These are phyloP conservation scores for Aplysina aerophoba DNA, from an alignment of 37 sponge, comb jelly and placozoan genomes.

Conservation along the genomic window DNA sequence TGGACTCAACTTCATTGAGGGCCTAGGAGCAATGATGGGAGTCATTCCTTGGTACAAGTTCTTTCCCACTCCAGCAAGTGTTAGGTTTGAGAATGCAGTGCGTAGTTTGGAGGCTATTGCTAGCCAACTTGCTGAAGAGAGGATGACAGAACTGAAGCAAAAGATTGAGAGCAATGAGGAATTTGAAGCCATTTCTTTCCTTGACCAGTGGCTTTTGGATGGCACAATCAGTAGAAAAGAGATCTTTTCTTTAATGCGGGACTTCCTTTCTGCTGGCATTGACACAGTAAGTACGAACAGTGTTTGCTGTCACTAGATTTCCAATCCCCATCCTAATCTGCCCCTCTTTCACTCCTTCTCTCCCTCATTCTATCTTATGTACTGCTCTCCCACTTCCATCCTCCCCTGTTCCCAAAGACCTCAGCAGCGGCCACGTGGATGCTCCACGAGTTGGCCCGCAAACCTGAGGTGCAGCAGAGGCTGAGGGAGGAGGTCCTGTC, in stretches of 20 bases:
- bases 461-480: conserved; percentile 10
- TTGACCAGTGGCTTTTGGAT: conserved; percentile 28
- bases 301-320: too few relatives aligned
- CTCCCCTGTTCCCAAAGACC: neutral
- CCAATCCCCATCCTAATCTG: too few relatives aligned
- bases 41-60: neutral
- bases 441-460: conserved; percentile 16
- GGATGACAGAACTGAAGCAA: neutral
- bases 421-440: neutral
- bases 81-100: conserved; percentile 17
- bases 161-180: neutral
- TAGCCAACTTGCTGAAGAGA: neutral
- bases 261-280: conserved; percentile 25
- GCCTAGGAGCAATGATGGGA: neutral
- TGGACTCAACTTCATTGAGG: neutral
- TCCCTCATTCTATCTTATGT: too few relatives aligned
- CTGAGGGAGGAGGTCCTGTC: conserved; percentile 31
- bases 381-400: too few relatives aligned
- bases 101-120: neutral
- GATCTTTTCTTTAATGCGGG: neutral
- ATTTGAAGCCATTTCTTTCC: conserved; percentile 3
- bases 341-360: too few relatives aligned
- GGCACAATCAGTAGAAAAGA: neutral
- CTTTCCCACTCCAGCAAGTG: conserved; percentile 23
- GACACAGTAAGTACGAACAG: conserved; percentile 1